These are phyloP conservation scores for Hypsopygia costalis DNA, from an alignment of 2,888 invertebrate species.

Conservation along the genomic window DNA sequence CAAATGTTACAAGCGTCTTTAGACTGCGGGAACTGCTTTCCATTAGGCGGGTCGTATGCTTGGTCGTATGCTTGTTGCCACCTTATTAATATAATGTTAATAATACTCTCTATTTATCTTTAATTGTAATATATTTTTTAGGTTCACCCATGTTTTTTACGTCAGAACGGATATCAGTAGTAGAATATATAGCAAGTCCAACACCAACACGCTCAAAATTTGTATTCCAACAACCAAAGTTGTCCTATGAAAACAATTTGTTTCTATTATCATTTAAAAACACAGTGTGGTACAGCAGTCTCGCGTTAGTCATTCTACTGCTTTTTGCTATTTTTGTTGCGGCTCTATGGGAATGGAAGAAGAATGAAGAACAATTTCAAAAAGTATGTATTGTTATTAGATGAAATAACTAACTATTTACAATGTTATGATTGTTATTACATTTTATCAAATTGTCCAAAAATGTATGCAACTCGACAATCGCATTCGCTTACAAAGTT, in stretches of 20 bases:
- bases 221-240: constrained; percentile 85
- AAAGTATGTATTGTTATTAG: constrained; percentile 26
- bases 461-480: no score
- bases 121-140: no score
- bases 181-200: constrained; percentile 85
- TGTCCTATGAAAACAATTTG: constrained; percentile 86
- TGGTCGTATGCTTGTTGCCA: no score
- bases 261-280: constrained; percentile 84
- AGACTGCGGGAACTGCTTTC: no score
- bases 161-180: constrained; percentile 78
- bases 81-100: no score
- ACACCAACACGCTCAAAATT: constrained; percentile 85
- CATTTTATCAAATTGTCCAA: no score
- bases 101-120: no score
- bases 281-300: constrained; percentile 83
- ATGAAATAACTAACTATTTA: no score
- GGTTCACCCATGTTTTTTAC: constrained; percentile 84
- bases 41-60: no score
- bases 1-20: no score
- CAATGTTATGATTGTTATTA: no score
- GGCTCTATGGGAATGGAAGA: constrained; percentile 65
- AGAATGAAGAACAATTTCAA: constrained; percentile 23
- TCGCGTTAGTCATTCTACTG: constrained; percentile 65
- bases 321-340: constrained; percentile 55
- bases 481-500: no score